Percentiles rank a stretch among this genome's conserved stretches.
Conservation (phyloP, 2,113 vertebrate genomes). For the Propithecus coquereli region DNA sequence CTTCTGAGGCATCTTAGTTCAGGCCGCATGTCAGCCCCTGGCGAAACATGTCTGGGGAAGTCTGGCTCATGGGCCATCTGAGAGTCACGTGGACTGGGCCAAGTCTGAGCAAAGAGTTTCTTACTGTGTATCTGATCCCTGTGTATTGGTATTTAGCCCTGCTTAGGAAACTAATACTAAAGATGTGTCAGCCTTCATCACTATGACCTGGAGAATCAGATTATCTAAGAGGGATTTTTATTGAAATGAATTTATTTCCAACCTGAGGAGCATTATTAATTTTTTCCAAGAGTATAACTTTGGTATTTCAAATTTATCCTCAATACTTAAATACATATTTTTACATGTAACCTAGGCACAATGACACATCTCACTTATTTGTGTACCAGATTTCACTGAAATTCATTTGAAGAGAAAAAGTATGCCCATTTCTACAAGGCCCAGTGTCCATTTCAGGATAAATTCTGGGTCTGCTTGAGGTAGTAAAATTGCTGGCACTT, state of each 20-base stretch:
- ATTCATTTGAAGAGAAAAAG: background rate
- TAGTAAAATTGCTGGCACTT: background rate
- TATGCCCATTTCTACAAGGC: background rate
- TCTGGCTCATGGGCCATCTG: background rate
- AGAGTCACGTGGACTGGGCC: background rate
- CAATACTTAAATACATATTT: background rate
- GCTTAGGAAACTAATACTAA: background rate
- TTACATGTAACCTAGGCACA: background rate
- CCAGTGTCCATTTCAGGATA: background rate
- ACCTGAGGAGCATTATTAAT: background rate
- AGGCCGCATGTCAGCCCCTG: background rate
- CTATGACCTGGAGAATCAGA: background rate
- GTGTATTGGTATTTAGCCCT: background rate
- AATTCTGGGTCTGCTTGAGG: background rate
- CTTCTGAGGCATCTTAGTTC: background rate
- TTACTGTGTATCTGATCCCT: background rate
- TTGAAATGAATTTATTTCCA: background rate
- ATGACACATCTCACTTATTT: background rate
- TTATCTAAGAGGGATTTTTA: background rate
- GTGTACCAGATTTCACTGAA: background rate
- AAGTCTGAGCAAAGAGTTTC: background rate
- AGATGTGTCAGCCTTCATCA: background rate
- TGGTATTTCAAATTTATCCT: slow-evolving; percentile 11
- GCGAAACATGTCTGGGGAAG: background rate
- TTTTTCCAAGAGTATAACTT: slow-evolving; percentile 1